Base-by-base conservation (phyloP, 2,888 invertebrate species). In the Leptinotarsa tumamoca region DNA sequence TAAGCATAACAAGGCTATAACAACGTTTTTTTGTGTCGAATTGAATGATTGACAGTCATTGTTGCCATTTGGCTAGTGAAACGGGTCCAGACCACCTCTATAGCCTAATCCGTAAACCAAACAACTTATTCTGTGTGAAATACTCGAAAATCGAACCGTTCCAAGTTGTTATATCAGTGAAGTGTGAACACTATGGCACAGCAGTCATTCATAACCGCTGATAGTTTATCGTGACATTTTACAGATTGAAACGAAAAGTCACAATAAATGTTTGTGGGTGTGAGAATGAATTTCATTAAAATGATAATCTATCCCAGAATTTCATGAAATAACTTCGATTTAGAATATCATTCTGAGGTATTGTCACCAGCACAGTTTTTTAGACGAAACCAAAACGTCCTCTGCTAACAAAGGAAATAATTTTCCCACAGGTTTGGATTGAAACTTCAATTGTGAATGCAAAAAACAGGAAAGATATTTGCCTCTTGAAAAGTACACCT, bases 41-140 rank as follows among this genome's bases (percentile, higher is more conserved):
- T 49, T 18, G 50, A 15, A 18, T 77, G 77, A 77, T 72, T 74
- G 77, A 77, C 77, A 77, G 67, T 70, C 43, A 72, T 74, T 74
- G 74, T 71, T 17, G 58, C 58, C 71, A 70, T 74, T 75, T 74
- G 63, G 70, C 68, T 67, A 61, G 72, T 74, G 72, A 73, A 73
- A 58, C 61, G 68, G 72, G 71, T 67, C 72, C 51, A 52, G 72
- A 72, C 75, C 78, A 75, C 71, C 70, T 54, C 69, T 71, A 75
- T 75, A 56, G 56, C 71, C 58, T 75, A 78, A 78, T 73, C 75
- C 78, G 72, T 27, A 78, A 67, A 74, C 70, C 68, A 75, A 75
- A 78, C 78, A 74, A 63, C 75, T 75, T 68, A 73, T 67, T 74
- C 71, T 75, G 71, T 78, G 75, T 75, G 75, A 56, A 75, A 75